These are phyloP conservation scores for Arge pagana DNA, from an alignment of 2,888 invertebrate genomes.

Conservation along the genomic window DNA sequence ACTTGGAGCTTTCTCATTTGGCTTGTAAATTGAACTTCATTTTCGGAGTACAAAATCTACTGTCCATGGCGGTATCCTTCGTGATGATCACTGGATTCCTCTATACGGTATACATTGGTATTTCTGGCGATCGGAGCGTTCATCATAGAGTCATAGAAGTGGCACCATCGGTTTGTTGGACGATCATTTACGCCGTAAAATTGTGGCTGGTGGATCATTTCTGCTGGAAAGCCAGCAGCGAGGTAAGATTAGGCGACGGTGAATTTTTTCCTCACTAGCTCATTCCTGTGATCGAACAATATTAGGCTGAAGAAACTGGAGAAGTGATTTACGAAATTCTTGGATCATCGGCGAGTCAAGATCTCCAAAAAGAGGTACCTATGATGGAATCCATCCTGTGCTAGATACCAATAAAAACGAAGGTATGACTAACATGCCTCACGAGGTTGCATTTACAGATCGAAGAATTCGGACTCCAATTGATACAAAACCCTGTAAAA, in stretches of 20 bases:
- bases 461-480: background rate
- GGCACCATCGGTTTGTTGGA: background rate
- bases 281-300: background rate
- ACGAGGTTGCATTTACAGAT: too few relatives aligned
- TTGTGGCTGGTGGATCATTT: background rate
- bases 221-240: constrained; percentile 3
- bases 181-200: constrained; percentile 1
- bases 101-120: constrained; percentile 1
- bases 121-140: background rate
- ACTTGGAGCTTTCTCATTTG: constrained; percentile 5
- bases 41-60: constrained; percentile 8
- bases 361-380: constrained; percentile 10
- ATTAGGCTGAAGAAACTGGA: constrained; percentile 9
- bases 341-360: background rate
- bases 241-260: constrained; percentile 4
- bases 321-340: constrained; percentile 11
- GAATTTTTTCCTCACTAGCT: background rate
- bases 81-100: constrained; percentile 14
- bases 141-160: background rate
- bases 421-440: too few relatives aligned
- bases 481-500: background rate
- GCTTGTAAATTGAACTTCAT: background rate
- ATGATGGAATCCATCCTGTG: too few relatives aligned
- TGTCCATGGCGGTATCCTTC: constrained; percentile 10
- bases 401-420: too few relatives aligned